Conservation (phyloP, 2,113 vertebrate genomes). For the Barnardius zonarius region DNA sequence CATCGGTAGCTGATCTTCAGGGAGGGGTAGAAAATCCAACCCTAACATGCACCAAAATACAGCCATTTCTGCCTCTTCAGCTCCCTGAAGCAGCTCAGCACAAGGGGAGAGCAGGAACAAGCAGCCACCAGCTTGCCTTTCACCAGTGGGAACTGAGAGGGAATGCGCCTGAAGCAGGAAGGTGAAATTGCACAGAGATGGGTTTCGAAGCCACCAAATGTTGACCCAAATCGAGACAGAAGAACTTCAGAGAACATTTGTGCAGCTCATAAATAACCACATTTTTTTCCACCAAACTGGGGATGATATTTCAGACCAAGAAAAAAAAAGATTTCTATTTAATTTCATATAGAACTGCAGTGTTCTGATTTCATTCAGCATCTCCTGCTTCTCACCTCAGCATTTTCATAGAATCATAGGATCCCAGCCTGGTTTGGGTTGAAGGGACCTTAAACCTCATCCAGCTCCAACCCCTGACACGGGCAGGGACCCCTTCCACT, state of each 20-base stretch:
- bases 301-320: neutral
- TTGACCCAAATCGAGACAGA: neutral
- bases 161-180: neutral
- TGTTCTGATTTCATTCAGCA: neutral
- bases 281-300: neutral
- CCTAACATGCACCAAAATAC: neutral
- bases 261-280: neutral
- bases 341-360: neutral
- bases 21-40: neutral
- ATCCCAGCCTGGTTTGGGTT: accelerated
- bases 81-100: neutral
- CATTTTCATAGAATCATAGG: neutral
- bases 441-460: neutral
- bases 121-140: neutral
- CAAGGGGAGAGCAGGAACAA: neutral
- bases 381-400: neutral
- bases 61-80: neutral
- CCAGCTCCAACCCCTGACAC: neutral
- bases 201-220: neutral
- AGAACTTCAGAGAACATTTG: neutral
- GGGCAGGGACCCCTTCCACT: neutral
- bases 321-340: neutral
- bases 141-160: neutral
- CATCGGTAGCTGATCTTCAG: neutral
- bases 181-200: neutral